These are phyloP conservation scores for Kradibia gibbosae DNA, from an alignment of 1,140 invertebrate species.

Conservation along the genomic window DNA sequence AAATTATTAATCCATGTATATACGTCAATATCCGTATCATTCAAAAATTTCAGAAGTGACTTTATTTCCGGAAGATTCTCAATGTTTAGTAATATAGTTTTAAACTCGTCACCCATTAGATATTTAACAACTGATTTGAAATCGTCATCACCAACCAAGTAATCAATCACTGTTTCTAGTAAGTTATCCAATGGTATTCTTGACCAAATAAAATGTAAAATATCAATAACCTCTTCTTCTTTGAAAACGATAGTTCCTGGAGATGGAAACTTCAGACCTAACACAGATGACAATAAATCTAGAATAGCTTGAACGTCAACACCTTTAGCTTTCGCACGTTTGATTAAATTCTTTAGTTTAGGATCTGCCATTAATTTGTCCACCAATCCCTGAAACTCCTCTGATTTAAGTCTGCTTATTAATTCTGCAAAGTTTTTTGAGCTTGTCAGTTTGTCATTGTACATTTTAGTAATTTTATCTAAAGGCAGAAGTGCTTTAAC, in stretches of 20 bases:
- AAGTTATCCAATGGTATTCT: conserved; percentile 31
- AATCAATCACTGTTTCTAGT: background rate
- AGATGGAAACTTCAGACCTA: conserved; percentile 51
- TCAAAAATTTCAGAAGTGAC: conserved; percentile 48
- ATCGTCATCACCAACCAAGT: conserved; percentile 53
- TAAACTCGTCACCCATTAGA: conserved; percentile 51
- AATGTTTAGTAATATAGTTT: conserved; percentile 47
- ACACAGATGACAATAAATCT: conserved; percentile 32
- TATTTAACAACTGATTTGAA: conserved; percentile 52
- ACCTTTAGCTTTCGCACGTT: conserved; percentile 26
- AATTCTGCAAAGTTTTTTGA: conserved; percentile 53
- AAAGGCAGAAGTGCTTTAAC: conserved; percentile 55
- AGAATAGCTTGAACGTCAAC: conserved; percentile 42
- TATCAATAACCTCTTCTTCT: conserved; percentile 35
- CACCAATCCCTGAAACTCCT: conserved; percentile 49
- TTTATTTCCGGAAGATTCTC: conserved; percentile 51
- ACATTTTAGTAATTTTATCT: conserved; percentile 55
- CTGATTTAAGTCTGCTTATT: conserved; percentile 46
- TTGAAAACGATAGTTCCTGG: background rate
- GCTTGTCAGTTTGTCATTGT: conserved; percentile 53
- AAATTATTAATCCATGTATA: conserved; percentile 53
- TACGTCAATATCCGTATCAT: conserved; percentile 44
- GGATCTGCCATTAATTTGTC: conserved; percentile 46
- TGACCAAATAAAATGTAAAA: conserved; percentile 22
- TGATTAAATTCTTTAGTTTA: conserved; percentile 48